Base-by-base conservation (phyloP, 2,113 vertebrate species). In the Protobothrops mucrosquamatus region DNA sequence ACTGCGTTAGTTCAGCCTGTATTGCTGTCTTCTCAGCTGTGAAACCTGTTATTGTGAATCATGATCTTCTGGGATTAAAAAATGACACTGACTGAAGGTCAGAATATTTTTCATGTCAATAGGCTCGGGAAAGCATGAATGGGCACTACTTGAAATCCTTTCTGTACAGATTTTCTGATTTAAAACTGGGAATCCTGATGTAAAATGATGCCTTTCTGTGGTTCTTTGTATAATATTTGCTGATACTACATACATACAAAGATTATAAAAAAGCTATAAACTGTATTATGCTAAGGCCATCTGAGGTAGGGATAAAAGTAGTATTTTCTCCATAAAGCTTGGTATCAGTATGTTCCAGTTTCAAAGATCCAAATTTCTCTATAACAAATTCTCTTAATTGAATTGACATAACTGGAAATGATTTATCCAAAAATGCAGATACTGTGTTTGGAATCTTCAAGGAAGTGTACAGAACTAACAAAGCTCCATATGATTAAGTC, bases 11-110 rank as follows among this genome's bases (percentile, higher is more conserved):
- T 91, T 94, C 93, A 92, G 88, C 6, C 55, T 90, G 39, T 92
- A 88, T 55, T 89, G 88, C 92, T 89, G 88, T 93, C 92, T 92
- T 91, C 89, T 95, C 93, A 95, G 94, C 95, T 96, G 96, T 96
- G 96, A 95, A 94, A 95, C 74, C 85, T 39, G 0, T 88, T 29
- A 92, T 94, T 94, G 88, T 12, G 26, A 94, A 94, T 95, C 91
- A 4, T 20, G 93, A 0, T 89, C 64, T 0, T 2, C 0, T 3
- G 94, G 94, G 88, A 46, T 88, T 1, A 91, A 29, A 88, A 89
- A 18, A 56, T 56, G 91, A 0, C 91, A 46, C 6, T 0, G 52
- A 89, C 4, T 0, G 52, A 89, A 94, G 93, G 46, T 94, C 10
- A 48, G 87, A 56, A 93, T 92, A 15, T 92, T 22, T 12, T 85